Evolutionary conservation across 2,797 vertebrate genomes (phyloP).

Genomic region (Protosalanx chinensis): DNA sequence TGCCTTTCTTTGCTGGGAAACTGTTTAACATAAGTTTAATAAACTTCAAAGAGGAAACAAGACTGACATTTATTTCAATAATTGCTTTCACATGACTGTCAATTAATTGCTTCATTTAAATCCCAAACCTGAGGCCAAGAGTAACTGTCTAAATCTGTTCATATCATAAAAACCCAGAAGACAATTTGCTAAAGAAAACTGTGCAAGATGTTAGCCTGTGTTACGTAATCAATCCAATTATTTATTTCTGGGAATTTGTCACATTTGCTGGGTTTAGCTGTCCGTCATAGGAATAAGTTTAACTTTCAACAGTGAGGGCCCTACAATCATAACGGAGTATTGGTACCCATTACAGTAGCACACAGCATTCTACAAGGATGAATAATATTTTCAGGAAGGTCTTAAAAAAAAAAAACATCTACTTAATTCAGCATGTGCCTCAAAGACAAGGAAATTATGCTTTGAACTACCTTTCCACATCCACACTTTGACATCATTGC

Average conservation of each 20-base stretch:
- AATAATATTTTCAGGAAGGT: neutral
- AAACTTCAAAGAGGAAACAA: constrained; percentile 9
- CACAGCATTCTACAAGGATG: constrained; percentile 28
- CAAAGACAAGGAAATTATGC: neutral
- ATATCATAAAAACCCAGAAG: constrained; percentile 58
- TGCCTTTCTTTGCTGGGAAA: neutral
- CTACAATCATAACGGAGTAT: constrained; percentile 36
- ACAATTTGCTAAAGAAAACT: constrained; percentile 33
- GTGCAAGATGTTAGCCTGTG: neutral
- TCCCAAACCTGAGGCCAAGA: constrained; percentile 64
- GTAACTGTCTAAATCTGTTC: constrained; percentile 60
- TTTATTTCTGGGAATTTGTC: constrained; percentile 42
- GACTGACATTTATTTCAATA: constrained; percentile 23
- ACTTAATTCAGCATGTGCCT: neutral
- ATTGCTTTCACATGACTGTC: constrained; percentile 53
- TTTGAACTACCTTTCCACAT: too few species aligned
- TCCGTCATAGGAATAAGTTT: constrained; percentile 59
- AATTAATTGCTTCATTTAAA: constrained; percentile 60
- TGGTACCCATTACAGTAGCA: constrained; percentile 19
- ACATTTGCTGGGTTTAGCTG: constrained; percentile 63
- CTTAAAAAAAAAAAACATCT: neutral
- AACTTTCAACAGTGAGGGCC: constrained; percentile 33
- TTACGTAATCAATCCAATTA: constrained; percentile 20
- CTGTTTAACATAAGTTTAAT: neutral
- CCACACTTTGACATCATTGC: neutral